phyloP scores from a whole-genome alignment of 1,140 invertebrate genomes.

The Drosophila trapezifrons region DNA sequence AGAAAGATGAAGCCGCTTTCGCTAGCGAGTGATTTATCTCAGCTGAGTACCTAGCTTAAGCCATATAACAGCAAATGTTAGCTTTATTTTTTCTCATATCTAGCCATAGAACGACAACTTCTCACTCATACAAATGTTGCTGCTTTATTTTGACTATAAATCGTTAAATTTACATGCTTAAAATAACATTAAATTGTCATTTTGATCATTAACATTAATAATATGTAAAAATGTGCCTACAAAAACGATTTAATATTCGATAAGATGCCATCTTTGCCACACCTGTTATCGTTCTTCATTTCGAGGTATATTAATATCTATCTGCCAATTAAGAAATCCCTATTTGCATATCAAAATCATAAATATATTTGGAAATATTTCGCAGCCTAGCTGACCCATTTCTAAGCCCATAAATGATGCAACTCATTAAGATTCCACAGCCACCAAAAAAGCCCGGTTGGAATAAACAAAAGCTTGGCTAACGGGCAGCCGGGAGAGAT shows the following conservation, averaged over 20 bases:
- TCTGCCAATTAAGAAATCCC: neutral
- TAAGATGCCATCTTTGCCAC: neutral
- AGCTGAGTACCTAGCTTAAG: no score
- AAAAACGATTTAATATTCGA: neutral
- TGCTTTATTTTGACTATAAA: no score
- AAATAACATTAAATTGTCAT: no score
- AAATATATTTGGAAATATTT: constrained; percentile 9
- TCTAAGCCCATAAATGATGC: constrained; percentile 49
- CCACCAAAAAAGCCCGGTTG: constrained; percentile 18
- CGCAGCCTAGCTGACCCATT: constrained; percentile 35
- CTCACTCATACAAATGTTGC: no score
- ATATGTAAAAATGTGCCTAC: neutral
- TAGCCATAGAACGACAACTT: no score
- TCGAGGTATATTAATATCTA: neutral
- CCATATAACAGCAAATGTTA: no score
- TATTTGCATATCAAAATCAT: constrained; percentile 3
- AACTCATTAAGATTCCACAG: constrained; percentile 51
- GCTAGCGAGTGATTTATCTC: no score
- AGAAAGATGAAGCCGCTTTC: no score
- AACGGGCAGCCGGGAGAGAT: constrained; percentile 49
- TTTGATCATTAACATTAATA: neutral
- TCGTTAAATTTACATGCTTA: no score
- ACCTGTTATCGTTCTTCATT: neutral
- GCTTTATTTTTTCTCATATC: no score
- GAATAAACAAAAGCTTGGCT: constrained; percentile 62